Percentiles rank a stretch among this genome's conserved stretches.
Evolutionary conservation across 2,113 vertebrate species (phyloP).

Genomic region (Sturnus vulgaris): DNA sequence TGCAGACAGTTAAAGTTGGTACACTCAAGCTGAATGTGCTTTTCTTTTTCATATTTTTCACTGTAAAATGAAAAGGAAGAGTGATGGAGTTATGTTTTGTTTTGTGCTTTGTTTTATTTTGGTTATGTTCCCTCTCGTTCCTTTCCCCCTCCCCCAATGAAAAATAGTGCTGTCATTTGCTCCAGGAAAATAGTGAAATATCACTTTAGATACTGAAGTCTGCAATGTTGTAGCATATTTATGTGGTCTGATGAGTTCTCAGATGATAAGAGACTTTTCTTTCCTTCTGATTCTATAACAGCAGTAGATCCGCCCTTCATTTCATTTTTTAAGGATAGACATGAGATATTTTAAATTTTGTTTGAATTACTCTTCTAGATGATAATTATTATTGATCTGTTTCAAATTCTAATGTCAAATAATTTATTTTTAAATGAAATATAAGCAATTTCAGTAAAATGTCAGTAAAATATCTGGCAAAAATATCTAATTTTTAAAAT

Average conservation of each 20-base stretch:
- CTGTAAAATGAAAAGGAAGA: background rate
- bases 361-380: background rate
- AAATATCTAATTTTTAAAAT: background rate
- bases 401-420: background rate
- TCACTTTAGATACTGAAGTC: background rate
- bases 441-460: background rate
- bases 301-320: background rate
- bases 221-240: background rate
- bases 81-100: background rate
- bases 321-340: background rate
- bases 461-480: background rate
- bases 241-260: background rate
- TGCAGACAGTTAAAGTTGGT: background rate
- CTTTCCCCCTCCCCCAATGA: fast-evolving
- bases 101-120: background rate
- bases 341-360: background rate
- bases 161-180: background rate
- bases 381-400: background rate
- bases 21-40: background rate
- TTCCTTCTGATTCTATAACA: background rate
- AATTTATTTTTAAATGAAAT: background rate
- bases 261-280: background rate
- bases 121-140: no score
- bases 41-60: background rate
- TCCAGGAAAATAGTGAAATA: background rate